These are phyloP conservation scores for Oxycera nigricornis DNA, from an alignment of 2,888 invertebrate genomes.

Conservation along the genomic window DNA sequence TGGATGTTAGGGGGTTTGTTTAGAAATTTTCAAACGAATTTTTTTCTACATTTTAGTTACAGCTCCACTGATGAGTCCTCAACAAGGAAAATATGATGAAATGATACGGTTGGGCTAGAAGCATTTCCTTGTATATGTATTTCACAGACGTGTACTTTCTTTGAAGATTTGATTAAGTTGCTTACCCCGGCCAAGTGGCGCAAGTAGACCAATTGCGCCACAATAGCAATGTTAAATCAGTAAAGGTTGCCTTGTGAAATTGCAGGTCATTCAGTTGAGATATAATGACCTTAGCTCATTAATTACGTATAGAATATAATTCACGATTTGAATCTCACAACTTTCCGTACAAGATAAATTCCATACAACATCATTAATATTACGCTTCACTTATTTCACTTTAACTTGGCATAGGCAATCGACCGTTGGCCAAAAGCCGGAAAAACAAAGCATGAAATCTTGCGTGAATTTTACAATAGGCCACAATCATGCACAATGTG, in stretches of 20 bases:
- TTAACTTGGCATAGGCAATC: conserved; percentile 17
- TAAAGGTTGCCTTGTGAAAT: neutral
- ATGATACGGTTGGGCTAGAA: too few relatives aligned
- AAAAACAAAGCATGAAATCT: conserved; percentile 6
- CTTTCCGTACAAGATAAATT: conserved; percentile 1
- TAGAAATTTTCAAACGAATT: too few relatives aligned
- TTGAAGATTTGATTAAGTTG: too few relatives aligned
- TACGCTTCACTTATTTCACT: conserved; percentile 30
- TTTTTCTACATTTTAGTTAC: too few relatives aligned
- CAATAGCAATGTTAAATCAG: neutral
- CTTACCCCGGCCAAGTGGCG: too few relatives aligned
- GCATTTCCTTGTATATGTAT: too few relatives aligned
- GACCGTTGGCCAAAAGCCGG: neutral
- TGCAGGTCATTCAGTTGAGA: neutral
- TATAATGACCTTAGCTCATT: neutral
- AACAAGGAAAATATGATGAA: too few relatives aligned
- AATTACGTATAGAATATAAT: neutral
- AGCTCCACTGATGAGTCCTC: too few relatives aligned
- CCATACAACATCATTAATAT: conserved; percentile 17
- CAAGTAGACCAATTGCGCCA: too few relatives aligned
- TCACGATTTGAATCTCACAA: conserved; percentile 11
- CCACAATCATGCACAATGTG: conserved; percentile 20
- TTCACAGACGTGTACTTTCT: too few relatives aligned
- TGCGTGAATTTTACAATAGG: conserved; percentile 37
- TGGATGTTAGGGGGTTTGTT: too few relatives aligned